A percentile compares a stretch with the other conserved stretches of the same genome.
These are phyloP conservation scores for Lagenorhynchus albirostris DNA, from an alignment of 2,113 vertebrate species.

Conservation along the genomic window DNA sequence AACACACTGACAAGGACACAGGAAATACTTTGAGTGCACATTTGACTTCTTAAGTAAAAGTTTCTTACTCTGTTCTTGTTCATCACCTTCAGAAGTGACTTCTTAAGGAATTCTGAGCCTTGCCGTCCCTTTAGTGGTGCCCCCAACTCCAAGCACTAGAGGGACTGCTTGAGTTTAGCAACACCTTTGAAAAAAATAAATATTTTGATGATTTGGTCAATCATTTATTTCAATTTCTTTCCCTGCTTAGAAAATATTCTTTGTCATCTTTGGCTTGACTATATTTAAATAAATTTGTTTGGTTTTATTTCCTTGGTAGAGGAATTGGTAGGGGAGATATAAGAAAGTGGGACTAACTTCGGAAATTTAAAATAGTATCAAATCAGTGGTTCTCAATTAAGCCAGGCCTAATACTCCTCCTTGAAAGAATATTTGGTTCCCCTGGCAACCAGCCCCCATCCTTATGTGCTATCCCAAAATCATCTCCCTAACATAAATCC, in stretches of 20 bases:
- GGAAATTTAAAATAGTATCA: background rate
- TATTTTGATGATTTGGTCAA: background rate
- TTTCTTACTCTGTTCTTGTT: background rate
- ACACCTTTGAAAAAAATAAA: background rate
- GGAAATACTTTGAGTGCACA: background rate
- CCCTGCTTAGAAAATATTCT: background rate
- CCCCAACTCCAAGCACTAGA: background rate
- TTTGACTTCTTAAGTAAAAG: background rate
- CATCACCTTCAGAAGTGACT: background rate
- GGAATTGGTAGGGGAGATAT: background rate
- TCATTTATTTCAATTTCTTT: background rate
- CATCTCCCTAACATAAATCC: background rate
- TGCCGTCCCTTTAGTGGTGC: accelerated
- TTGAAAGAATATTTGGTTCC: background rate
- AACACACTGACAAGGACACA: background rate
- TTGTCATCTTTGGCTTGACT: background rate
- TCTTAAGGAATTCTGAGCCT: background rate
- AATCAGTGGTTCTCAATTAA: background rate
- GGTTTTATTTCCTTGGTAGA: background rate
- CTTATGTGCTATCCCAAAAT: background rate
- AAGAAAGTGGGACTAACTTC: background rate
- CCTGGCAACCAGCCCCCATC: background rate
- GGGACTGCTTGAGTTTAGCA: background rate
- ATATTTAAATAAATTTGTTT: slow-evolving; percentile 13
- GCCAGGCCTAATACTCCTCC: background rate